A percentile compares a stretch with the other conserved stretches of the same genome.
phyloP scores from a whole-genome alignment of 1,140 invertebrate species.

The Hermatobates lingyangjiaoensis region DNA sequence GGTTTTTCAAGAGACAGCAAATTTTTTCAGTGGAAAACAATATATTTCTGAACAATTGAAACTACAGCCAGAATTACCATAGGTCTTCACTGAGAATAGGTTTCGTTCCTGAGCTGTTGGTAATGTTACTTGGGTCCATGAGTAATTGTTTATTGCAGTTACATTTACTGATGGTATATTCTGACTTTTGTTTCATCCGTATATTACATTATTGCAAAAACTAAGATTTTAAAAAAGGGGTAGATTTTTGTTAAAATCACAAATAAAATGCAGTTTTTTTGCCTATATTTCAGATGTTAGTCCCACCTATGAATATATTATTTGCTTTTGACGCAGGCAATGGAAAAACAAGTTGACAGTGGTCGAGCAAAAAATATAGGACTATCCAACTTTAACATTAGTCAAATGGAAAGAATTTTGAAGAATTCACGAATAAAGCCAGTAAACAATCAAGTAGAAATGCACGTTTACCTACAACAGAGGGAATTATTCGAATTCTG shows the following conservation, averaged over 20 bases:
- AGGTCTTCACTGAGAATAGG: no score
- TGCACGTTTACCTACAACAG: conserved; percentile 42
- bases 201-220: neutral
- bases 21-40: no score
- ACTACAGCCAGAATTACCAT: no score
- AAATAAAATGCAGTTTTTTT: no score
- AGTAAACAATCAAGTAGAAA: conserved; percentile 28
- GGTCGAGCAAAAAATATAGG: conserved; percentile 28
- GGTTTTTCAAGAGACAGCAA: no score
- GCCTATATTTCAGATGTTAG: neutral
- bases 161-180: no score
- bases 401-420: conserved; percentile 20
- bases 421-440: conserved; percentile 13
- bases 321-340: conserved; percentile 21
- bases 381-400: conserved; percentile 23
- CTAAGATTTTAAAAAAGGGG: neutral
- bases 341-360: conserved; percentile 33
- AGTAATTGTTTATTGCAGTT: no score
- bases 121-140: no score
- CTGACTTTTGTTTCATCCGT: no score
- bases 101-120: no score
- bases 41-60: no score
- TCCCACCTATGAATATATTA: neutral
- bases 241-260: neutral
- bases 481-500: conserved; percentile 34